phyloP scores from a whole-genome alignment of 2,113 vertebrate genomes.

The Glareola pratincola region DNA sequence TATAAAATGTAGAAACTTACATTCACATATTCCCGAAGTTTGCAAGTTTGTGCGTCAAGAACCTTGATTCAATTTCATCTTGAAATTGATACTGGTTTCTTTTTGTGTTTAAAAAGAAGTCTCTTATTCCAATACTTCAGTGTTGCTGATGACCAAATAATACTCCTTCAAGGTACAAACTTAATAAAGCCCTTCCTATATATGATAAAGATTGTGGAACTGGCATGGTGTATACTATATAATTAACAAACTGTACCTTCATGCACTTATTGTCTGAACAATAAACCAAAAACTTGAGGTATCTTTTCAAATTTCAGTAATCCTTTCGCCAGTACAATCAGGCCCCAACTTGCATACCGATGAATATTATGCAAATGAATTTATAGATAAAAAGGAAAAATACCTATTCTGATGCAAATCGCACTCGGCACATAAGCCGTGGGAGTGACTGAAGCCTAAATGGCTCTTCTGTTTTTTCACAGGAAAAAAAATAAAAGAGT shows the following conservation, averaged over 20 bases:
- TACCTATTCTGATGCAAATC: constrained; percentile 45
- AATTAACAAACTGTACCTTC: neutral
- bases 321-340: neutral
- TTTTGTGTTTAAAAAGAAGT: neutral
- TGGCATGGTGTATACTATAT: neutral
- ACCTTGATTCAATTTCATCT: neutral
- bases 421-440: neutral
- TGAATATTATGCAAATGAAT: neutral
- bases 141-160: neutral
- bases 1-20: neutral
- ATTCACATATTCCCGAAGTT: neutral
- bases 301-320: neutral
- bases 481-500: too few species aligned
- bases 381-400: neutral
- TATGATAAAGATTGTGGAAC: neutral
- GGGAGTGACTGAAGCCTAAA: neutral
- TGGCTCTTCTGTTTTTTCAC: neutral
- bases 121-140: neutral
- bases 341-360: neutral
- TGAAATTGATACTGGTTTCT: neutral
- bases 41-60: neutral
- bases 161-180: neutral
- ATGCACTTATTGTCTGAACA: neutral
- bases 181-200: neutral
- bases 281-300: neutral